A percentile compares a stretch with the other conserved stretches of the same genome.
Conservation (phyloP, 2,797 vertebrate species). For the Ctenochaetus hawaiiensis region DNA sequence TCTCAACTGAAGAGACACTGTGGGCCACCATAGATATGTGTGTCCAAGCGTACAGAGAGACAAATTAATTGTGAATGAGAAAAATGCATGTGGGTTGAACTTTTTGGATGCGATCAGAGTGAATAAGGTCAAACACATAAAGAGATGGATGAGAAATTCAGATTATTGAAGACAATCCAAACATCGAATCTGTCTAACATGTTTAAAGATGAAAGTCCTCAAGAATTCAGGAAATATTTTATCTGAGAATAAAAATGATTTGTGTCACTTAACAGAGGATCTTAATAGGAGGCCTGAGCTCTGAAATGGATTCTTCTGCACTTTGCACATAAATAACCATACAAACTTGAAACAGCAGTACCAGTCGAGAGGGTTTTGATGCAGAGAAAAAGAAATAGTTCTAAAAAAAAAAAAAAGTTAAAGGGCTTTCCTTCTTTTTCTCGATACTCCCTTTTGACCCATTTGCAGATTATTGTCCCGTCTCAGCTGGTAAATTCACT, state of each 20-base stretch:
- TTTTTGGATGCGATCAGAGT: background rate
- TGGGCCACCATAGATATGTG: constrained; percentile 15
- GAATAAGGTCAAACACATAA: background rate
- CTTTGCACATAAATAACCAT: constrained; percentile 12
- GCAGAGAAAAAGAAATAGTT: constrained; percentile 36
- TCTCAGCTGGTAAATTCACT: constrained; percentile 65
- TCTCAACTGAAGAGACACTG: constrained; percentile 58
- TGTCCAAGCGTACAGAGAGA: constrained; percentile 11
- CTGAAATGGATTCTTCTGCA: background rate
- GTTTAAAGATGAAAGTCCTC: background rate
- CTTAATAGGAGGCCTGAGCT: constrained; percentile 1
- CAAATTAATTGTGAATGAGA: background rate
- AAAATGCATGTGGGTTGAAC: background rate
- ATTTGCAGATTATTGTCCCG: constrained; percentile 65
- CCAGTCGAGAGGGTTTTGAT: constrained; percentile 7
- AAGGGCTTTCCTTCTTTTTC: constrained; percentile 59
- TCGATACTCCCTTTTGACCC: constrained; percentile 59
- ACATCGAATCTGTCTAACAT: background rate
- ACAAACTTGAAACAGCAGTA: background rate
- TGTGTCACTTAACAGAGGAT: constrained; percentile 2
- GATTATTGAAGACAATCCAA: background rate
- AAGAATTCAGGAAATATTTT: constrained; percentile 1
- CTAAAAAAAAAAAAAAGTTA: constrained; percentile 39
- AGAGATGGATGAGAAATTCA: background rate
- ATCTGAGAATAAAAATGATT: background rate